A percentile compares a stretch with the other conserved stretches of the same genome.
Evolutionary conservation across 2,797 vertebrate species (phyloP).

Genomic region (Pelobates cultripes): DNA sequence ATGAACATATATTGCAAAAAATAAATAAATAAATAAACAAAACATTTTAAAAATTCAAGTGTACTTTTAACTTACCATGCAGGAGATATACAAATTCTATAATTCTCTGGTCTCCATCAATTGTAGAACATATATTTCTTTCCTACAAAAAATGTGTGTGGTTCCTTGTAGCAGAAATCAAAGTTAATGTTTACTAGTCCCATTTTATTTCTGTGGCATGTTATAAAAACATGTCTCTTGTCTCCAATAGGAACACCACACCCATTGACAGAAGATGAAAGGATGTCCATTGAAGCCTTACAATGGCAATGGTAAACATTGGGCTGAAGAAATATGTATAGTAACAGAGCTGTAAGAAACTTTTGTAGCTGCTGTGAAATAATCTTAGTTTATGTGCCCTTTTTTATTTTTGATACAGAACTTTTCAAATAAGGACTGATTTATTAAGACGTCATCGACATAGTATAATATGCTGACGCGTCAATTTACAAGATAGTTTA

Average conservation of each 20-base stretch:
- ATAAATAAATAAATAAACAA: too few relatives aligned
- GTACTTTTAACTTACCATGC: slow-evolving; percentile 33
- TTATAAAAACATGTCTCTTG: slow-evolving; percentile 24
- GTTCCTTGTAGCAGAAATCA: background rate
- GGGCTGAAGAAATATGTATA: background rate
- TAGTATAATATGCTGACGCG: too few relatives aligned
- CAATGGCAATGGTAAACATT: slow-evolving; percentile 40
- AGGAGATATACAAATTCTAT: slow-evolving; percentile 3
- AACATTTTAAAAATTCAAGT: too few relatives aligned
- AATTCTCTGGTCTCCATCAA: background rate
- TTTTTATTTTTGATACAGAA: too few relatives aligned
- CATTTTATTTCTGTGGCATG: slow-evolving; percentile 9
- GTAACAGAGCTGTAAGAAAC: too few relatives aligned
- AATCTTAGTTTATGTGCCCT: too few relatives aligned
- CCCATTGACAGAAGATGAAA: slow-evolving; percentile 44
- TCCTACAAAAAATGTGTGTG: background rate
- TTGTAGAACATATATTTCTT: background rate
- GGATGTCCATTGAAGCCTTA: slow-evolving; percentile 18
- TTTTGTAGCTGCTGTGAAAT: too few relatives aligned
- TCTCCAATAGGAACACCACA: slow-evolving; percentile 44
- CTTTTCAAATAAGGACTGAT: too few relatives aligned
- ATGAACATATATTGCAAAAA: too few relatives aligned
- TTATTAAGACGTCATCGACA: too few relatives aligned
- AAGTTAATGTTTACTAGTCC: slow-evolving; percentile 10
- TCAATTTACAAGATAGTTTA: too few relatives aligned